phyloP scores from a whole-genome alignment of 2,888 invertebrate species.

The Miltochrista miniata region DNA sequence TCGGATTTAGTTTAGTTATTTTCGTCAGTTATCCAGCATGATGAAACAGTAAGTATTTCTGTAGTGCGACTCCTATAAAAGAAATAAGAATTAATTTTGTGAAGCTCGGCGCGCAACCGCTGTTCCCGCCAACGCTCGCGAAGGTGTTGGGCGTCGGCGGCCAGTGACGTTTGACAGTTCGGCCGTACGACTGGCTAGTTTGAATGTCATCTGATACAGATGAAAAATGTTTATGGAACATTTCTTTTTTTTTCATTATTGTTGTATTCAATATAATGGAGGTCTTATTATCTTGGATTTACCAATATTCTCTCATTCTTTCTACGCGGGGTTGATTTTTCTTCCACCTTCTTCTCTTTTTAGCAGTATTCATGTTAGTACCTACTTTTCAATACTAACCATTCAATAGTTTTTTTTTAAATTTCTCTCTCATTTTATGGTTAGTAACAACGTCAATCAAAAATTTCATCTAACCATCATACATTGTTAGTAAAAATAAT shows the following conservation, averaged over 20 bases:
- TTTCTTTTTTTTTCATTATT: conserved; percentile 65
- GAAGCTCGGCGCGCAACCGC: no score
- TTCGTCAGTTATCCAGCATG: no score
- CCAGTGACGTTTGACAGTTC: no score
- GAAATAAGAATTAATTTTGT: no score
- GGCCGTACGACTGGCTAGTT: no score
- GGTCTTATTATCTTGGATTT: conserved; percentile 40
- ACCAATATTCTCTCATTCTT: conserved; percentile 24
- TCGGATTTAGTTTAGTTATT: no score
- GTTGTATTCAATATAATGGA: conserved; percentile 56
- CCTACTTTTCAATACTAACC: conserved; percentile 13
- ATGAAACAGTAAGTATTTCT: no score
- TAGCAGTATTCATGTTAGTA: conserved; percentile 13
- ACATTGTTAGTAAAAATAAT: conserved; percentile 50
- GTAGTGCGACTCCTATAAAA: no score
- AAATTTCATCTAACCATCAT: conserved; percentile 32
- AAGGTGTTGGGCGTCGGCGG: no score
- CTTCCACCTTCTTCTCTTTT: neutral
- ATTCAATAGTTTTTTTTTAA: conserved; percentile 16
- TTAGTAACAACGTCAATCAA: conserved; percentile 52
- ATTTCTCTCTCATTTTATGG: conserved; percentile 30
- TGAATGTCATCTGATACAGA: conserved; percentile 83
- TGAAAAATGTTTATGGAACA: conserved; percentile 65
- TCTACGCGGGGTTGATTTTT: conserved; percentile 3
- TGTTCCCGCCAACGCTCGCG: no score